phyloP scores from a whole-genome alignment of 2,888 invertebrate species.

The Temnothorax rugatulus region DNA sequence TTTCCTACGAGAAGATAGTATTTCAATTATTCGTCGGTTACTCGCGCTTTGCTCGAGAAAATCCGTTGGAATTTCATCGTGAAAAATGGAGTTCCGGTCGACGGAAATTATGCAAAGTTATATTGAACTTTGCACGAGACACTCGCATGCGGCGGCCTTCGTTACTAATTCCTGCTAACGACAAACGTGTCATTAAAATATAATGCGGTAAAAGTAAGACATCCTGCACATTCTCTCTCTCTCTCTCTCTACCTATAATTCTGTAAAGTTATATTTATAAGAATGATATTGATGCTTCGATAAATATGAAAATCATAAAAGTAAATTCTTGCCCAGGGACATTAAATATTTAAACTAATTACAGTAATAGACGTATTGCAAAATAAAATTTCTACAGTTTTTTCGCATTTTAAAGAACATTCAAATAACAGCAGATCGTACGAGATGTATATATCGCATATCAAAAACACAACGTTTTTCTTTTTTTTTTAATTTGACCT shows the following conservation, averaged over 20 bases:
- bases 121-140: constrained; percentile 10
- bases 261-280: background rate
- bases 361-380: background rate
- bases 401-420: background rate
- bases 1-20: constrained; percentile 32
- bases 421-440: background rate
- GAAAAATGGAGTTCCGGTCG: constrained; percentile 28
- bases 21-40: constrained; percentile 53
- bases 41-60: background rate
- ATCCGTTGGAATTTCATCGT: constrained; percentile 12
- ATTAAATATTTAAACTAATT: background rate
- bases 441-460: background rate
- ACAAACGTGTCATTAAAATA: constrained; percentile 21
- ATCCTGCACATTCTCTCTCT: background rate
- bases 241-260: background rate
- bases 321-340: background rate
- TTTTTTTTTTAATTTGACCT: background rate
- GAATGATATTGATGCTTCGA: background rate
- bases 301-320: background rate
- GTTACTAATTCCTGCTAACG: constrained; percentile 5
- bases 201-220: background rate
- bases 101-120: constrained; percentile 47
- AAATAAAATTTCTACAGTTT: background rate
- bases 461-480: background rate
- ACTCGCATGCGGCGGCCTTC: background rate